Evolutionary conservation across 2,888 invertebrate species (phyloP), one percentile per base, ranked within the genome.

Genomic region (Sphinx pinastri): DNA sequence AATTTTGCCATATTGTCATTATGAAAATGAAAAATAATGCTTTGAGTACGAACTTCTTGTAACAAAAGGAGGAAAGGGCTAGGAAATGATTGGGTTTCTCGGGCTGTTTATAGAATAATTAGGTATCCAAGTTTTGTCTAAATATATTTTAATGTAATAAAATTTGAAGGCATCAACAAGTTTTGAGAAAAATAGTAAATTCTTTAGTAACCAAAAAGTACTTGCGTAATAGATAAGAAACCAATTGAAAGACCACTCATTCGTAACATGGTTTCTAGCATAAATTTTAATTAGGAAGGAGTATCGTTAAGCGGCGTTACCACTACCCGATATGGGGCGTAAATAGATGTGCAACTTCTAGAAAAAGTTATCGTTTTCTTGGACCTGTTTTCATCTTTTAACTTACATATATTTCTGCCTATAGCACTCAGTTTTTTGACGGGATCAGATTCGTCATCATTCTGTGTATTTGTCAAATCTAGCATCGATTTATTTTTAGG

Each of bases 341-440:
- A 93, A 72, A 93, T 87, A 16, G 93, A 89, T 1, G 90, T 88
- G 77, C 89, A 92, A 79, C 88, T 92, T 78, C 92, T 91, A 10
- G 93, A 91, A 80, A 92, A 89, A 6, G 83, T 83, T 74, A 90
- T 88, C 38, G 86, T 80, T 78, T 92, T 91, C 79, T 89, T 90
- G 60, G 75, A 77, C 78, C 79, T 86, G 75, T 79, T 88, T 79
- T 91, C 91, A 73, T 88, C 88, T 71, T 87, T 87, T 60, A 93
- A 79, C 76, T 91, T 92, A 75, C 88, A 89, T 80, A 94, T 93
- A 79, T 88, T 93, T 74, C 82, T 90, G 72, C 94, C 94, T 71
- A 93, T 84, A 31, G 94, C 94, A 71, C 91, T 93, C 71, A 94
- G 75, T 75, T 94, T 93, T 79, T 92, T 90, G 45, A 91, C 86